phyloP scores from a whole-genome alignment of 2,113 vertebrate species.

The Columba janthina region DNA sequence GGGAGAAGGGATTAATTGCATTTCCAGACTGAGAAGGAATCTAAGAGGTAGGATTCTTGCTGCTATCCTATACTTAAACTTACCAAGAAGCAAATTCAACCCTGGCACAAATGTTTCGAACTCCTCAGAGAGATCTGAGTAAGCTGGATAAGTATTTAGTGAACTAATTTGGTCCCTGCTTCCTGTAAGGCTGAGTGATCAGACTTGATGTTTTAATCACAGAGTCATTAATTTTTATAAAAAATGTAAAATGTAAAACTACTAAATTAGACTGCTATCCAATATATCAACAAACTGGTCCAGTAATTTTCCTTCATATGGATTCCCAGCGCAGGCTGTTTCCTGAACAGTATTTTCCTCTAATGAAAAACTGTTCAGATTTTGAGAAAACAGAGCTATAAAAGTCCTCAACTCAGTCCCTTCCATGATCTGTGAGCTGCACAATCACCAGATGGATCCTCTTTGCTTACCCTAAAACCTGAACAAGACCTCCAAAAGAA shows the following conservation, averaged over 20 bases:
- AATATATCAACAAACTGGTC: background rate
- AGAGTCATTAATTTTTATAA: background rate
- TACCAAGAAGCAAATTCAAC: background rate
- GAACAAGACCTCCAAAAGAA: background rate
- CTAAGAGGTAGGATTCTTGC: background rate
- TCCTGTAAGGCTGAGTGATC: background rate
- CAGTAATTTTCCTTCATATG: background rate
- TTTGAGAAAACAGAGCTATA: background rate
- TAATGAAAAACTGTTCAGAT: background rate
- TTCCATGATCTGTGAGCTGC: background rate
- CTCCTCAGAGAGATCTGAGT: background rate
- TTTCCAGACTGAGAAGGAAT: background rate
- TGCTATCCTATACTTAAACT: background rate
- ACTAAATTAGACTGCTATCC: background rate
- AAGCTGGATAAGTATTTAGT: background rate
- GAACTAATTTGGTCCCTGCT: background rate
- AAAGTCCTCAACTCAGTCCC: background rate
- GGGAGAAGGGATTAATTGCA: background rate
- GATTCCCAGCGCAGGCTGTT: background rate
- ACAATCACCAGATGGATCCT: slow-evolving; percentile 5
- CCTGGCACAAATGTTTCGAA: background rate
- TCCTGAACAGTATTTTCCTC: background rate
- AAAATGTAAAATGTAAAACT: background rate
- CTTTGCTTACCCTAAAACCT: background rate
- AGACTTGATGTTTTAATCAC: background rate